Evolutionary conservation across 2,888 invertebrate species (phyloP), one percentile per base, ranked within the genome.

Genomic region (Amiota minor): DNA sequence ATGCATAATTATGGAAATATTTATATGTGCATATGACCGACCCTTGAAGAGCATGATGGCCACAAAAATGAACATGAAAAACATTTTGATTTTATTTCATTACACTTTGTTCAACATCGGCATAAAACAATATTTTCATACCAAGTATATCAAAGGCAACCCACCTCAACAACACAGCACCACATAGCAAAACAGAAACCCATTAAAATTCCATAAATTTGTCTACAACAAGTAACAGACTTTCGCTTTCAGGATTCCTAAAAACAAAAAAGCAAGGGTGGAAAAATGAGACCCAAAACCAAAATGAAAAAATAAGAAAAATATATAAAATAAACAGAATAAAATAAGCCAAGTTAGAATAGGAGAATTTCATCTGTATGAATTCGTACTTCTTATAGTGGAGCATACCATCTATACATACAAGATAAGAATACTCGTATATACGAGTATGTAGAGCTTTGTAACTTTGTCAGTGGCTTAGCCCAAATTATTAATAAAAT

Each of bases 401-500:
- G 35, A 4, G 35, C 2, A 35, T 35, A 35, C 35, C 35, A 35
- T 35, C 35, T 35, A 35, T 35, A 35, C 78, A 80, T 76, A 75
- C 73, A 74, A 76, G 71, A 72, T 70, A 47, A 59, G 74, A 72
- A 71, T 65, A 14, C n/a, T n/a, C 65, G 16, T 73, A 20, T 45
- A 47, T 56, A n/a, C n/a, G n/a, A n/a, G n/a, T 61, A 23, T 62
- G 71, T 2, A 35, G 35, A 35, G 6, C 0, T 71, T 50, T 49
- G 73, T 68, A 50, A 14, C 55, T 69, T 23, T 71, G 73, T 71
- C 70, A 71, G 76, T 75, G 79, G 86, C 81, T 82, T 84, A 84
- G 80, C 79, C 81, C 79, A 82, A 85, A 84, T 86, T 84, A 84
- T 86, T 84, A 84, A 84, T 84, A 84, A 86, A 82, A 77, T 78